Base-by-base conservation (phyloP, 2,888 invertebrate genomes). In the Octodonta nipae region DNA sequence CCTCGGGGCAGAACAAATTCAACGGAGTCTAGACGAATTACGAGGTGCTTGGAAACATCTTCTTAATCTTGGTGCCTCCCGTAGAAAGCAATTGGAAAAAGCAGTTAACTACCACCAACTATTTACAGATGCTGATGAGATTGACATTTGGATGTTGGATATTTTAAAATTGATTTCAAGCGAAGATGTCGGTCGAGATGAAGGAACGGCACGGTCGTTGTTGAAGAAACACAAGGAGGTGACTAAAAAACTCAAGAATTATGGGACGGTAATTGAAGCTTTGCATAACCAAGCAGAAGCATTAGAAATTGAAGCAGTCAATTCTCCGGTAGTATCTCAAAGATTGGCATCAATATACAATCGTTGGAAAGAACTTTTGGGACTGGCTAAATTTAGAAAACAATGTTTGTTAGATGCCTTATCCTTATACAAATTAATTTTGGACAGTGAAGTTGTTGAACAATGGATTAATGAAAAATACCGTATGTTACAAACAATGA, bases 401-500 rank as follows among this genome's bases (percentile, higher is more conserved):
- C 96, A 98, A 61, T 78, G 96, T n/a, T 71, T 99, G 17, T 69
- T 96, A 30, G 98, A 99, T 66, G 96, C 98, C 1, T 70, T 96
- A 35, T 91, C 95, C 13, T 71, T 99, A 34, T 98, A 95, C 73
- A 95, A 95, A 63, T 71, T 98, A 46, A 77, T 92, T 66, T 91
- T 89, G 33, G 98, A 99, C 64, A 88, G 95, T 5, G 96, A 96
- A 58, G 93, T 92, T 11, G 96, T 98, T 4, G 95, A 96, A 61
- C 95, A 96, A 64, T 98, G 98, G 98, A 93, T 99, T 53, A 87
- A 83, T 38, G 96, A 99, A 67, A 98, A 99, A 70, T 91, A 95
- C 56, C 83, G 96, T 51, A 93, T 99, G 87, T 67, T 99, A 42
- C 85, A 88, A 43, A 96, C 96, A 4, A 93, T 98, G 88, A 82